Conservation (phyloP, 37 sponge, comb jelly and placozoan species). For the Aphrocallistes beatrix region DNA sequence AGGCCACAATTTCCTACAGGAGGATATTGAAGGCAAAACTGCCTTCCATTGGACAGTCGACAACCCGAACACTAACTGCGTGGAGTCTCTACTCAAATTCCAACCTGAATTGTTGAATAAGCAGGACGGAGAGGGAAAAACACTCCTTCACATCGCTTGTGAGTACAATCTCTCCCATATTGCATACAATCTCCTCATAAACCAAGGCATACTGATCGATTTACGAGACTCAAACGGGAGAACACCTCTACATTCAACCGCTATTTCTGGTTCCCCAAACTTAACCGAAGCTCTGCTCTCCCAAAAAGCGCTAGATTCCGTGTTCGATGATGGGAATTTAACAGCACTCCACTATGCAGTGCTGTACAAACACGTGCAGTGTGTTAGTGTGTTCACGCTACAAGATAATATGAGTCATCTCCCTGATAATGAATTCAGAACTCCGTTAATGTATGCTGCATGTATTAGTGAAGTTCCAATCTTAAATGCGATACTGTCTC, state of each 20-base stretch:
- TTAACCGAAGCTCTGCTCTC: slow-evolving; percentile 30
- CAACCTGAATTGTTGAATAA: slow-evolving; percentile 60
- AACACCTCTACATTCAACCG: slow-evolving; percentile 50
- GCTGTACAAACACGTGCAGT: slow-evolving; percentile 20
- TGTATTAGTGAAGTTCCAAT: background rate
- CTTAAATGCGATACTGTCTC: background rate
- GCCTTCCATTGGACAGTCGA: slow-evolving; percentile 72
- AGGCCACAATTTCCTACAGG: slow-evolving; percentile 10
- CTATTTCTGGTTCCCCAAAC: slow-evolving; percentile 25
- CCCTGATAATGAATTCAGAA: background rate
- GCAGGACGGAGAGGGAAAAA: slow-evolving; percentile 18
- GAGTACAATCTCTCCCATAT: slow-evolving; percentile 15
- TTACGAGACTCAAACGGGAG: slow-evolving; percentile 31
- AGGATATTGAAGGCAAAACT: slow-evolving; percentile 67
- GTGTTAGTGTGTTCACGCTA: slow-evolving; percentile 22
- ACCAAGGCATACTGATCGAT: slow-evolving; percentile 35
- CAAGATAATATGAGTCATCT: background rate
- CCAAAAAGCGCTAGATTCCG: slow-evolving; percentile 37
- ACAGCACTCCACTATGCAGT: slow-evolving; percentile 64
- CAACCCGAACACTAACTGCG: slow-evolving; percentile 39
- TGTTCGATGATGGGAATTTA: slow-evolving; percentile 41
- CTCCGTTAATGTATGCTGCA: background rate
- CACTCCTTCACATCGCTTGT: background rate
- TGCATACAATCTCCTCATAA: background rate
- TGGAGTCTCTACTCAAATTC: slow-evolving; percentile 34